These are phyloP conservation scores for Tenthredo livida DNA, from an alignment of 2,888 invertebrate species.

Conservation along the genomic window DNA sequence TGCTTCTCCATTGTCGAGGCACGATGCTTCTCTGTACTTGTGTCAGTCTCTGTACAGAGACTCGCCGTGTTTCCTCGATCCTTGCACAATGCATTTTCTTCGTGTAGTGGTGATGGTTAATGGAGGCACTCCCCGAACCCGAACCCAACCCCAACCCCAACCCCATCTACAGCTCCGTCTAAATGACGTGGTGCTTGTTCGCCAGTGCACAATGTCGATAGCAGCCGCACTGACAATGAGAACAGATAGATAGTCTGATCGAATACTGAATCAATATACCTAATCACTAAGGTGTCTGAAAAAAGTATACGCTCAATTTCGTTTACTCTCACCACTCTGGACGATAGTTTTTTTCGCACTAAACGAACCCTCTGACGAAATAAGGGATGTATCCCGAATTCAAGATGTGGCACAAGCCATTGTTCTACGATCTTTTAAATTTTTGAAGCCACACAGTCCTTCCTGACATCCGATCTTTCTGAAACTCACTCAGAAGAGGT, in stretches of 20 bases:
- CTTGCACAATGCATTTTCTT: conserved; percentile 37
- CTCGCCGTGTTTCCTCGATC: conserved; percentile 16
- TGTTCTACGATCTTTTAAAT: too few species aligned
- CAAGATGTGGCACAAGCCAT: too few species aligned
- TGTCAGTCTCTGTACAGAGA: background rate
- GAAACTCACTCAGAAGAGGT: too few species aligned
- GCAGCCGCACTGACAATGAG: background rate
- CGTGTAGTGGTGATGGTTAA: conserved; percentile 28
- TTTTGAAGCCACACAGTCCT: too few species aligned
- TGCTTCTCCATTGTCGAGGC: conserved; percentile 24
- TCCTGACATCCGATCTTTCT: too few species aligned
- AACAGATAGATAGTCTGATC: background rate
- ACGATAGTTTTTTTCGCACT: too few species aligned
- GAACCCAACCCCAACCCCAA: background rate
- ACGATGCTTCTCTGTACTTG: background rate
- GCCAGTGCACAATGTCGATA: conserved; percentile 30
- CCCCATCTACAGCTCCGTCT: background rate
- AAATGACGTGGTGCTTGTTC: conserved; percentile 23
- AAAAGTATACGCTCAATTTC: too few species aligned
- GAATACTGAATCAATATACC: background rate
- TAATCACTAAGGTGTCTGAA: background rate
- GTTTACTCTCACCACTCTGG: too few species aligned
- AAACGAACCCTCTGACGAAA: too few species aligned
- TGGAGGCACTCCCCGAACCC: conserved; percentile 20
- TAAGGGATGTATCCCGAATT: too few species aligned